Evolutionary conservation across 2,888 invertebrate genomes (phyloP).

Genomic region (Gari tellinella): DNA sequence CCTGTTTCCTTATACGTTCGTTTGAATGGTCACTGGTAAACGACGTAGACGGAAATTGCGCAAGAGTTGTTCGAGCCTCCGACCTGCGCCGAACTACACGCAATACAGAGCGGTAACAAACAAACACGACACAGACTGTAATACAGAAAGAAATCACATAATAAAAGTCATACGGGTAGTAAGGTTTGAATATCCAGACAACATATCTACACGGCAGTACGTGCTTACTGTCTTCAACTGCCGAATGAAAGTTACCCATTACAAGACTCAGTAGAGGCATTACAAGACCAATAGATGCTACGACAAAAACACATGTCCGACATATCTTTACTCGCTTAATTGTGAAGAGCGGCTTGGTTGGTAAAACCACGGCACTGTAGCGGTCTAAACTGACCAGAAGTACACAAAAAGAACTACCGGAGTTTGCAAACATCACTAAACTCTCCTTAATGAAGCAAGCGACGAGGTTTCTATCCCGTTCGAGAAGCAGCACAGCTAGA

Average conservation of each 20-base stretch:
- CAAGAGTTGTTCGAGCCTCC: constrained; percentile 11
- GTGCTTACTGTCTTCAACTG: not conserved
- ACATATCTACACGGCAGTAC: constrained; percentile 44
- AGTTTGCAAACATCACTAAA: constrained; percentile 47
- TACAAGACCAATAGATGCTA: constrained; percentile 29
- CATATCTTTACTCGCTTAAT: constrained; percentile 16
- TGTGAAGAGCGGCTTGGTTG: constrained; percentile 41
- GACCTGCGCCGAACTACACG: constrained; percentile 41
- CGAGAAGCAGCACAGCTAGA: constrained; percentile 29
- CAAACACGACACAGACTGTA: constrained; percentile 24
- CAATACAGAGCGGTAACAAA: constrained; percentile 42
- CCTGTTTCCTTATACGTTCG: constrained; percentile 25
- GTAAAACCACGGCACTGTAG: constrained; percentile 46
- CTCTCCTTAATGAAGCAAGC: constrained; percentile 50
- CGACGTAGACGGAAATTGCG: not conserved
- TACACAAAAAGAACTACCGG: constrained; percentile 44
- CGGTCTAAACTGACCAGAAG: constrained; percentile 50
- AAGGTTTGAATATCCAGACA: constrained; percentile 44
- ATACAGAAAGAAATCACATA: constrained; percentile 36
- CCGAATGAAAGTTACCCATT: constrained; percentile 20
- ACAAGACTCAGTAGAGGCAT: constrained; percentile 34
- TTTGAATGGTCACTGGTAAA: constrained; percentile 5
- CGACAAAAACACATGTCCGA: constrained; percentile 15
- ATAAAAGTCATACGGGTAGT: constrained; percentile 47
- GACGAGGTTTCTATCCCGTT: constrained; percentile 19